phyloP scores from a whole-genome alignment of 2,113 vertebrate genomes.

The Sardina pilchardus region DNA sequence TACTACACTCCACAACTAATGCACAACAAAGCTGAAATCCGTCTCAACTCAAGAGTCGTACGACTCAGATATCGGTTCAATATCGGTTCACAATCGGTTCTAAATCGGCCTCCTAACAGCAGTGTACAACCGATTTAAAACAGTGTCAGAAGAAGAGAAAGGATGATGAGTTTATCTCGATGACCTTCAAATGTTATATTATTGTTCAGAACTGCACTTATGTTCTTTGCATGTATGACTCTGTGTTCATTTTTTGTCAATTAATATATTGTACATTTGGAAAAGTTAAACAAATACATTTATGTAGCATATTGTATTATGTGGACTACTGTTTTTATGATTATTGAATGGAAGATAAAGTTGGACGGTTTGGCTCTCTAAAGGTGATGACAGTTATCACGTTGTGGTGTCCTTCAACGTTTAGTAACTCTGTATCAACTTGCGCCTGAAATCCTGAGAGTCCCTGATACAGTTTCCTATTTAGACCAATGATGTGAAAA shows the following conservation, averaged over 20 bases:
- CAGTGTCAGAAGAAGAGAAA: too few species aligned
- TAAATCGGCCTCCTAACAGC: too few species aligned
- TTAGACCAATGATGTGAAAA: background rate
- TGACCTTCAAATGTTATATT: too few species aligned
- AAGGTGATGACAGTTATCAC: background rate
- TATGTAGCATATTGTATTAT: background rate
- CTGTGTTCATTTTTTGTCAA: background rate
- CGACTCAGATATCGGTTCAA: too few species aligned
- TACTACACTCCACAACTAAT: too few species aligned
- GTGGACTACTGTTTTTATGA: background rate
- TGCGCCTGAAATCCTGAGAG: background rate
- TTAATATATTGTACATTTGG: constrained; percentile 10
- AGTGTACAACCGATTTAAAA: too few species aligned
- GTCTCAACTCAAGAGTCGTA: too few species aligned
- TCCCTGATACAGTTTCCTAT: background rate
- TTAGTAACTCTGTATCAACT: background rate
- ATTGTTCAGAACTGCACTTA: background rate
- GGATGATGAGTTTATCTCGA: too few species aligned
- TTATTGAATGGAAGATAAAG: background rate
- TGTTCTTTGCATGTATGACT: background rate
- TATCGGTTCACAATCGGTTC: too few species aligned
- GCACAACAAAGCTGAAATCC: too few species aligned
- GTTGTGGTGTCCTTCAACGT: background rate
- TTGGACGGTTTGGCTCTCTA: background rate
- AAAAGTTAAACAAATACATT: background rate